phyloP scores from a whole-genome alignment of 2,797 vertebrate species.

The Syngnathus acus region DNA sequence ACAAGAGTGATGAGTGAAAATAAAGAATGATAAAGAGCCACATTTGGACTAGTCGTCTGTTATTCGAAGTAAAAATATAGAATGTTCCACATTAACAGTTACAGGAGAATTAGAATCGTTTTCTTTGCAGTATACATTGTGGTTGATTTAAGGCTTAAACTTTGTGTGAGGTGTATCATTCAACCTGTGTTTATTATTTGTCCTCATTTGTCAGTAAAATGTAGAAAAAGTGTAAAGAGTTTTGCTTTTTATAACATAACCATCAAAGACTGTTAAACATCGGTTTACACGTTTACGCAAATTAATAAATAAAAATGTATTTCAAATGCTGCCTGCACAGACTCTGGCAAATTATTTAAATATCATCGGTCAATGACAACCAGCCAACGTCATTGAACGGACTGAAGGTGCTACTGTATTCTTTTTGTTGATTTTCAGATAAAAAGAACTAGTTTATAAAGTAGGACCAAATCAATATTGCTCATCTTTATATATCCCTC shows the following conservation, averaged over 20 bases:
- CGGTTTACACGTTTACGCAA: background rate
- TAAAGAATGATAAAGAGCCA: background rate
- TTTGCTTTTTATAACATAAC: too few species aligned
- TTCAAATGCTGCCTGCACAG: background rate
- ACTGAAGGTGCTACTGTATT: background rate
- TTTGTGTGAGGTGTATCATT: too few species aligned
- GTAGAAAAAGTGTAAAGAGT: too few species aligned
- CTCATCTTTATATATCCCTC: background rate
- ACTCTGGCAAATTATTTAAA: background rate
- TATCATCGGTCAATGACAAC: background rate
- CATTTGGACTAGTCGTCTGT: background rate
- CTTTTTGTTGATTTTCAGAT: background rate
- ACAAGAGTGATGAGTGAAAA: background rate
- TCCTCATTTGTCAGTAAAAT: too few species aligned
- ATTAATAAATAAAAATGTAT: background rate
- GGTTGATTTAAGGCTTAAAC: too few species aligned
- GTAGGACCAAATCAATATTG: constrained; percentile 1
- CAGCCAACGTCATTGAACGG: background rate
- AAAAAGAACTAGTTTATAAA: background rate
- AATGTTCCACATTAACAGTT: background rate
- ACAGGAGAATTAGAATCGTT: background rate
- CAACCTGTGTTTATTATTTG: too few species aligned
- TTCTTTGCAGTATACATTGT: too few species aligned
- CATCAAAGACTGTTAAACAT: too few species aligned
- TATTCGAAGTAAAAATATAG: background rate